Conservation (phyloP, 1,140 invertebrate genomes). For the Harlomillsia oculata region DNA sequence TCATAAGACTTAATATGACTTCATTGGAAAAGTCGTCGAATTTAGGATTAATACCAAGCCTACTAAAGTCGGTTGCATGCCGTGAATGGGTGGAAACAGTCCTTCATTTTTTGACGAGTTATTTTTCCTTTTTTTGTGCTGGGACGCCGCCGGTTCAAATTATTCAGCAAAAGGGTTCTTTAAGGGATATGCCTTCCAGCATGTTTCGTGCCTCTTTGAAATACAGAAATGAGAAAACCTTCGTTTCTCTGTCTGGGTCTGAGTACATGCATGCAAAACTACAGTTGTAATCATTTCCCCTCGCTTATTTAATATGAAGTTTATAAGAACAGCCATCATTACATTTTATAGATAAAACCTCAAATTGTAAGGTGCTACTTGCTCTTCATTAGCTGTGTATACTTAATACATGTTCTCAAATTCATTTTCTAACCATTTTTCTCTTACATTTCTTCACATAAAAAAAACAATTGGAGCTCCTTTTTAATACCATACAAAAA, state of each 20-base stretch:
- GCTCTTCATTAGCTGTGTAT: no score
- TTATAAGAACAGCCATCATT: no score
- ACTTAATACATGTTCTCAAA: no score
- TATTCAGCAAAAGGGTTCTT: constrained; percentile 27
- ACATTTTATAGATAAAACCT: no score
- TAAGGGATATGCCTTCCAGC: no score
- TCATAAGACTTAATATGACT: no score
- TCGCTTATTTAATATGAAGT: background rate
- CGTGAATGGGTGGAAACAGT: constrained; percentile 27
- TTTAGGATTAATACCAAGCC: background rate
- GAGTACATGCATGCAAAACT: background rate
- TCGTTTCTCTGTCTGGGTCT: background rate
- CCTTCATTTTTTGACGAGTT: constrained; percentile 33
- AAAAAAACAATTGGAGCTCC: no score
- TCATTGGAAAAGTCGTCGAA: background rate
- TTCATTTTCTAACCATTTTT: no score
- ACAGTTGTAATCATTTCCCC: background rate
- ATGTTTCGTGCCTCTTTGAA: background rate
- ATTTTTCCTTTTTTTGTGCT: constrained; percentile 25
- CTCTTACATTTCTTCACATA: no score
- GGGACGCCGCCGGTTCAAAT: constrained; percentile 16
- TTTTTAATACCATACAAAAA: no score
- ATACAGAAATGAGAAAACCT: constrained; percentile 4
- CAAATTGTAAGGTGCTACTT: no score
- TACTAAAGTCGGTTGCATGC: constrained; percentile 21